Evolutionary conservation across 2,113 vertebrate species (phyloP).

Genomic region (Cnemophilus loriae): DNA sequence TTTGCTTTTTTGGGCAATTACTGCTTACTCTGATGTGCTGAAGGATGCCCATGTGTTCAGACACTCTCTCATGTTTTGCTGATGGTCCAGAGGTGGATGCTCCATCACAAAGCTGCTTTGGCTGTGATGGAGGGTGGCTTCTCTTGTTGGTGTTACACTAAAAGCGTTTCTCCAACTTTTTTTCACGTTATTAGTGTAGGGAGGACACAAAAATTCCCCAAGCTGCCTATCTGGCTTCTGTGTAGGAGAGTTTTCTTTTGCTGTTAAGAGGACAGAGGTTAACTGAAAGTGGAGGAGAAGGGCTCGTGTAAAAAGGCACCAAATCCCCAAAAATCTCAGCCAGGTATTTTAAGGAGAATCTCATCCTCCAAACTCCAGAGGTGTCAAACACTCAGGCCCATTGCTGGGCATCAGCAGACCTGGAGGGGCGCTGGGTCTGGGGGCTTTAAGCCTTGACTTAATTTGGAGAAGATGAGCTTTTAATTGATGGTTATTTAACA

Average conservation of each 20-base stretch:
- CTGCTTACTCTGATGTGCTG: background rate
- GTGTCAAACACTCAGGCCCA: background rate
- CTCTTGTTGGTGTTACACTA: background rate
- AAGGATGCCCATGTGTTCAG: rapidly evolving
- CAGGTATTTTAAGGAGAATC: background rate
- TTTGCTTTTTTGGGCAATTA: background rate
- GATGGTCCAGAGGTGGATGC: background rate
- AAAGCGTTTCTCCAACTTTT: background rate
- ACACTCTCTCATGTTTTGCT: background rate
- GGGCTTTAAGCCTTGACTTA: background rate
- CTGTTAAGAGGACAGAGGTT: background rate
- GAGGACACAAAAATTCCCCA: background rate
- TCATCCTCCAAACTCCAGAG: background rate
- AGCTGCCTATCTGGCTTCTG: background rate
- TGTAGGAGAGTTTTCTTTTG: background rate
- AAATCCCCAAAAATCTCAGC: background rate
- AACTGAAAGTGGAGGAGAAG: background rate
- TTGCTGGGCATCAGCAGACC: background rate
- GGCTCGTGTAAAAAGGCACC: rapidly evolving
- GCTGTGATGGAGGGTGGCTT: background rate
- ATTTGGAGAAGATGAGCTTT: background rate
- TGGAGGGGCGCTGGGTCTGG: background rate
- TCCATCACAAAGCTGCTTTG: background rate
- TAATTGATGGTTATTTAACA: background rate
- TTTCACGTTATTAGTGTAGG: background rate